A percentile compares a stretch with the other conserved stretches of the same genome.
Conservation (phyloP, 2,113 vertebrate species). For the Phoenicopterus ruber region DNA sequence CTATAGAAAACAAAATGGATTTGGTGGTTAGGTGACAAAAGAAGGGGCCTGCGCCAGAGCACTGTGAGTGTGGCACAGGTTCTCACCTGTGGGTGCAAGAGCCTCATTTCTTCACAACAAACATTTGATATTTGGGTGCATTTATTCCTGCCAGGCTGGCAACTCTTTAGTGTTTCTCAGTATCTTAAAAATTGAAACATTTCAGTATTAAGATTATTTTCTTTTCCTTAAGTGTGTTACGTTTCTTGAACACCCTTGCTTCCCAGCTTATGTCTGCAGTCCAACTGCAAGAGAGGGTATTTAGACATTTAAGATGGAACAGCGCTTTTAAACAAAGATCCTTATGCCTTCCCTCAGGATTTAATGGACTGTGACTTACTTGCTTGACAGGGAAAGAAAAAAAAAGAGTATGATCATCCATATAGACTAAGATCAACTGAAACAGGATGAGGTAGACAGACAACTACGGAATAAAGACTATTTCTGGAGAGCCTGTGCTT, state of each 20-base stretch:
- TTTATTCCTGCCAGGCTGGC: neutral
- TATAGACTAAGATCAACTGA: neutral
- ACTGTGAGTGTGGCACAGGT: neutral
- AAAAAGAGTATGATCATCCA: neutral
- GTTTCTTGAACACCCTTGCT: neutral
- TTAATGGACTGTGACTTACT: neutral
- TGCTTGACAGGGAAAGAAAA: neutral
- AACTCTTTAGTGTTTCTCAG: neutral
- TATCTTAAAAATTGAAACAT: neutral
- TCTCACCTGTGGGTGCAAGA: neutral
- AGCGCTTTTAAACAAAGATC: neutral
- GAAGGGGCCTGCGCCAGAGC: neutral
- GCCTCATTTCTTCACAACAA: neutral
- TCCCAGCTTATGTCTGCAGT: neutral
- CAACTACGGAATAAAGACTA: neutral
- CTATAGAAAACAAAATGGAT: neutral
- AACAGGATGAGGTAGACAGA: neutral
- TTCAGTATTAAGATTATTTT: neutral
- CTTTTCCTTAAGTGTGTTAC: neutral
- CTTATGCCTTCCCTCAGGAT: neutral
- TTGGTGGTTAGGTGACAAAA: neutral
- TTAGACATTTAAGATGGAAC: neutral
- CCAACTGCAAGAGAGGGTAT: neutral
- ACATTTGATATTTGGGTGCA: neutral
- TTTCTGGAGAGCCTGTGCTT: neutral